Evolutionary conservation across 2,888 invertebrate species (phyloP), one percentile per base, ranked within the genome.

Genomic region (Cephalotes varians): DNA sequence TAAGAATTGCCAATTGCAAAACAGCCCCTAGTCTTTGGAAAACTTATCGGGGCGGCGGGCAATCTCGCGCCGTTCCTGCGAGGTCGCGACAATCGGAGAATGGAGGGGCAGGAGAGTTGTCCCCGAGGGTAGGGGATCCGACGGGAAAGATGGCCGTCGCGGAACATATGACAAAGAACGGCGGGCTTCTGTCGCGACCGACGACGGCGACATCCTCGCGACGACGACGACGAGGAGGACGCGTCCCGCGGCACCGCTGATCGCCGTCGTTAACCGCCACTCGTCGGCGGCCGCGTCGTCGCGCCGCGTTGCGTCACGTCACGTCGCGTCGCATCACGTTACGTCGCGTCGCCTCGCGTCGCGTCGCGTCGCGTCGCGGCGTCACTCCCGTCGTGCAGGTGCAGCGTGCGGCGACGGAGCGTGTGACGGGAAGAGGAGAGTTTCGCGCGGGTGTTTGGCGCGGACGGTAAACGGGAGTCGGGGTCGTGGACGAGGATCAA

Each of bases 151-250:
- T 94, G 94, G 94, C 94, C 89, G 93, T 91, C 85, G 85, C 80
- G 91, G 89, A 94, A 94, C 94, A 94, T 94, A 94, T 94, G 94
- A 93, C 93, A 93, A 93, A 91, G 93, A 92, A 93, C 91, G 92
- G 91, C 92, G 92, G 91, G 91, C 91, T 89, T 87, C 84, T 88
- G 91, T 86, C 87, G 81, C 86, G 58, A 82, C 81, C 69, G 77
- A 84, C 64, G 80, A 83, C 69, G 74, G 79, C 77, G 81, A 82
- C 72, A 72, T 71, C 64, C 73, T 81, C 86, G 85, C 82, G 82
- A 77, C 77, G 77, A 69, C 69, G 77, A 47, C 69, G 67, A 44
- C 69, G 69, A 18, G 74, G 62, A 74, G 74, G 34, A 62, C 65
- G 83, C 79, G 82, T 84, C 44, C 69, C 81, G 37, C 88, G 90